A percentile compares a stretch with the other conserved stretches of the same genome.
These are phyloP conservation scores for Ophioderma brevispina DNA, from an alignment of 35 echinoderm and acorn worm genomes.

Conservation along the genomic window DNA sequence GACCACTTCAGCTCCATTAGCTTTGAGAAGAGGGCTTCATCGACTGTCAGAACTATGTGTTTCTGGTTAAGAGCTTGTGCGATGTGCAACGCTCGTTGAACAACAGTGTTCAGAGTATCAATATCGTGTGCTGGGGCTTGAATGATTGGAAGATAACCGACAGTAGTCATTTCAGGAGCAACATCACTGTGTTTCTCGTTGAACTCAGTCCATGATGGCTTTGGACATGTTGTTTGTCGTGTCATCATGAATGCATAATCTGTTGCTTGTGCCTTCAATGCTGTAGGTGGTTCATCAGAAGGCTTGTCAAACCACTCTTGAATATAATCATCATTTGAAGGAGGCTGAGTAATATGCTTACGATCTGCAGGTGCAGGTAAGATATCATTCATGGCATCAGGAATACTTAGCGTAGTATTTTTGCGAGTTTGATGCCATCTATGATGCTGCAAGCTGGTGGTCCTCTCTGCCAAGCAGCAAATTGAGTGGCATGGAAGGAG, in stretches of 20 bases:
- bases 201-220: conserved; percentile 43
- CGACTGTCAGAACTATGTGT: conserved; percentile 25
- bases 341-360: neutral
- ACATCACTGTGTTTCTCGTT: conserved; percentile 15
- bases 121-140: conserved; percentile 47
- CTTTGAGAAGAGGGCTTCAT: conserved; percentile 34
- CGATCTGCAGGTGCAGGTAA: neutral
- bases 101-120: conserved; percentile 54
- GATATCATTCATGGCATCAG: conserved; percentile 23
- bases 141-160: conserved; percentile 41
- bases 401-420: neutral
- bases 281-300: neutral
- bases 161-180: conserved; percentile 4
- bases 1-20: conserved; percentile 67
- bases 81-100: conserved; percentile 14
- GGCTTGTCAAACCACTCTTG: conserved; percentile 8
- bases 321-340: neutral
- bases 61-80: neutral
- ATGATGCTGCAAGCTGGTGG: neutral
- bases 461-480: conserved; percentile 35
- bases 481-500: conserved; percentile 54
- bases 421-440: neutral
- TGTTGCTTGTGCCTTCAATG: conserved; percentile 16
- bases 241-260: conserved; percentile 16
- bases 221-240: neutral